A percentile compares a stretch with the other conserved stretches of the same genome.
These are phyloP conservation scores for Aphelenchoides bicaudatus DNA, from an alignment of 2,888 invertebrate genomes.

Conservation along the genomic window DNA sequence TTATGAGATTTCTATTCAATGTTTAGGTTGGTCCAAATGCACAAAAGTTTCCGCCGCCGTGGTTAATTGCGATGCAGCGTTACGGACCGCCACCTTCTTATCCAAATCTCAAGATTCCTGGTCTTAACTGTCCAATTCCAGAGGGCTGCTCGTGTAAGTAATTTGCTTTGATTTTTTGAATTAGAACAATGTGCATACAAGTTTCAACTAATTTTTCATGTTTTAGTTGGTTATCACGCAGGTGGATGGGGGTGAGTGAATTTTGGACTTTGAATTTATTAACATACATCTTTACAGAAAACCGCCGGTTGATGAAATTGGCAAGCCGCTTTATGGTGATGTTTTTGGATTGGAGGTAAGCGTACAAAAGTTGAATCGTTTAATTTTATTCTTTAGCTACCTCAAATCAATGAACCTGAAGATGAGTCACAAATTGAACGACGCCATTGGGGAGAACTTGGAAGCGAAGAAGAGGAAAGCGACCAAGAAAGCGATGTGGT, in stretches of 20 bases:
- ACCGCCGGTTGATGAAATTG: slow-evolving; percentile 96
- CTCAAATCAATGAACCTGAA: slow-evolving; percentile 51
- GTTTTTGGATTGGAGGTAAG: slow-evolving; percentile 78
- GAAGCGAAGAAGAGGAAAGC: slow-evolving; percentile 70
- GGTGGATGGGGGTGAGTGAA: slow-evolving; percentile 70
- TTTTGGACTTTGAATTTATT: background rate
- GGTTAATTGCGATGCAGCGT: slow-evolving; percentile 93
- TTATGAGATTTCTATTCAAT: slow-evolving; percentile 7
- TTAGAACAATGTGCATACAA: no score
- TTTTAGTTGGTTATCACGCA: slow-evolving; percentile 82
- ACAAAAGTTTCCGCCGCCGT: slow-evolving; percentile 76
- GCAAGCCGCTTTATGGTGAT: slow-evolving; percentile 95
- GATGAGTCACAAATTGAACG: slow-evolving; percentile 86
- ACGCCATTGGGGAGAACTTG: slow-evolving; percentile 92
- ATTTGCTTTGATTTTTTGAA: no score
- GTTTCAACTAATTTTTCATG: no score
- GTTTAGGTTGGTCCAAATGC: slow-evolving; percentile 60
- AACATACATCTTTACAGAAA: slow-evolving; percentile 80
- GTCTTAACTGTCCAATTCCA: slow-evolving; percentile 94
- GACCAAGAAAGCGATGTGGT: slow-evolving; percentile 38
- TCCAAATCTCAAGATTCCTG: slow-evolving; percentile 94
- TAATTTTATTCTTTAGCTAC: slow-evolving; percentile 22
- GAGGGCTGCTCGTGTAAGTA: slow-evolving; percentile 85
- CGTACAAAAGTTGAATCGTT: background rate
- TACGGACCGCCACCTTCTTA: slow-evolving; percentile 99